phyloP scores from a whole-genome alignment of 2,888 invertebrate genomes.

The Operophtera brumata region DNA sequence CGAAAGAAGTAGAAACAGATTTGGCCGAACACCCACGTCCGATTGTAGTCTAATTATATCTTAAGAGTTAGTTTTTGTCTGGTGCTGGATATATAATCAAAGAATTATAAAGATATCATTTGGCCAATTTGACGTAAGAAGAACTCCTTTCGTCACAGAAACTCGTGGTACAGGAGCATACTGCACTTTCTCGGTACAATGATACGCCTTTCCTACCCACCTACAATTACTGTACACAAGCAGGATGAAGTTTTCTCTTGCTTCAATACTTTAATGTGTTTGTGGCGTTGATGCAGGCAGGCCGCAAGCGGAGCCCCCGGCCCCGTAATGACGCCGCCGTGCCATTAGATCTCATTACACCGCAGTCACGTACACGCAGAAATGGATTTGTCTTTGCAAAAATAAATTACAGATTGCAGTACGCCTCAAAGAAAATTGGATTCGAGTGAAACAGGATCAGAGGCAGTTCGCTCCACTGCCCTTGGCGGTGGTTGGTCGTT shows the following conservation, averaged over 20 bases:
- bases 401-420: conserved; percentile 78
- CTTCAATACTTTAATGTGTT: conserved; percentile 5
- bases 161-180: too few species aligned
- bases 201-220: too few species aligned
- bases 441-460: conserved; percentile 69
- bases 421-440: conserved; percentile 77
- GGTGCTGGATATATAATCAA: too few species aligned
- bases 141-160: too few species aligned
- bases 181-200: too few species aligned
- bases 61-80: too few species aligned
- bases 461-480: conserved; percentile 42
- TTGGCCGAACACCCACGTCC: too few species aligned
- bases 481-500: conserved; percentile 41
- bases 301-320: conserved; percentile 43
- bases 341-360: conserved; percentile 77
- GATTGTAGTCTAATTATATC: too few species aligned
- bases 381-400: conserved; percentile 80
- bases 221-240: too few species aligned
- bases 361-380: conserved; percentile 75
- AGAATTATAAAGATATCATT: too few species aligned
- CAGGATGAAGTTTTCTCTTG: conserved; percentile 10
- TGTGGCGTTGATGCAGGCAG: conserved; percentile 4
- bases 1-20: too few species aligned
- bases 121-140: too few species aligned
- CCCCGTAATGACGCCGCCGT: conserved; percentile 68